These are phyloP conservation scores for Oegoconia quadripuncta DNA, from an alignment of 2,888 invertebrate genomes.

Conservation along the genomic window DNA sequence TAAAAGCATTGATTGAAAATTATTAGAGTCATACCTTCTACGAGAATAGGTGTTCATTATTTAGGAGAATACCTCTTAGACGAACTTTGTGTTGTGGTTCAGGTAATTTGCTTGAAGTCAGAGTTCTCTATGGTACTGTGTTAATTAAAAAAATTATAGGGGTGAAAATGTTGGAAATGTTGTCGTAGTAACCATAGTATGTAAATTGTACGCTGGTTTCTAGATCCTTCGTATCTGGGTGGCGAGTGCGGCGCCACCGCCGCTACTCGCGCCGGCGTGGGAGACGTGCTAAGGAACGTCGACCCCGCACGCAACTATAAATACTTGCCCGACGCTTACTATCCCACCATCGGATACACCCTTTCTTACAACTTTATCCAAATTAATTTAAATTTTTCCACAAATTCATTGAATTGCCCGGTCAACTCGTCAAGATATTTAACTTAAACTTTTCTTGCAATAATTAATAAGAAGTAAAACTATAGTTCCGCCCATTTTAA, in stretches of 20 bases:
- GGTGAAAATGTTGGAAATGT: background rate
- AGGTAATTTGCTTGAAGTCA: no score
- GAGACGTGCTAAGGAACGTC: slow-evolving; percentile 64
- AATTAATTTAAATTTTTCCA: slow-evolving; percentile 24
- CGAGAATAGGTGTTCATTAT: no score
- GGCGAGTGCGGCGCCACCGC: slow-evolving; percentile 29
- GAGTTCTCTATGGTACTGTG: no score
- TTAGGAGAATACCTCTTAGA: no score
- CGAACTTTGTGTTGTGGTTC: no score
- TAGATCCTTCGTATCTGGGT: slow-evolving; percentile 46
- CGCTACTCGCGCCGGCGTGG: slow-evolving; percentile 57
- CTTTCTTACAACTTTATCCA: slow-evolving; percentile 16
- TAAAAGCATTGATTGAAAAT: no score
- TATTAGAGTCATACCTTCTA: no score
- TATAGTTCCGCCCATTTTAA: slow-evolving; percentile 1
- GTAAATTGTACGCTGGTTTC: slow-evolving; percentile 24
- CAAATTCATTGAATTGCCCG: slow-evolving; percentile 8
- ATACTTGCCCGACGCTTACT: slow-evolving; percentile 29
- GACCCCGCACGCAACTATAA: slow-evolving; percentile 73
- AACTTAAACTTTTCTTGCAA: no score
- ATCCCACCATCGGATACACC: slow-evolving; percentile 30
- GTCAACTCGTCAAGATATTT: no score
- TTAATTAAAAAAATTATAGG: no score
- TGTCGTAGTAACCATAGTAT: background rate
- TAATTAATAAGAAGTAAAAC: no score